Evolutionary conservation across 1,140 invertebrate species (phyloP).

Genomic region (Galleria mellonella): DNA sequence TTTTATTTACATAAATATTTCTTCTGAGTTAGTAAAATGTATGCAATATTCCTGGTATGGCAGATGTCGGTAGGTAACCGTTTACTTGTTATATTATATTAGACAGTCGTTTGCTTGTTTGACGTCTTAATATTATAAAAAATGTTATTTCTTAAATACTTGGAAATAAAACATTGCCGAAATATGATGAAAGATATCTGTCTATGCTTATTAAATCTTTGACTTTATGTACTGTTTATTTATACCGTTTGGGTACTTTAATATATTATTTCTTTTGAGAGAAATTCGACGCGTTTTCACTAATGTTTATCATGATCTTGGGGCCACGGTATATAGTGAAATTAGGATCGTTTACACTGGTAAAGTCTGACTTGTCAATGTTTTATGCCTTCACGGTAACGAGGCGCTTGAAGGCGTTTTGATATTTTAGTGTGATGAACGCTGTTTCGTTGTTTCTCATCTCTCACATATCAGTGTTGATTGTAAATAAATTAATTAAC

Average conservation of each 20-base stretch:
- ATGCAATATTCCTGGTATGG: no score
- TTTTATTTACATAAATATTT: no score
- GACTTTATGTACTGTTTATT: no score
- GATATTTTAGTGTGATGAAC: not conserved
- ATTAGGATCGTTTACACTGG: slow-evolving; percentile 13
- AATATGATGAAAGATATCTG: no score
- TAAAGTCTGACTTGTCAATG: not conserved
- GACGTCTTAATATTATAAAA: no score
- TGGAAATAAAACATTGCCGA: no score
- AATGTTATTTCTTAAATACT: no score
- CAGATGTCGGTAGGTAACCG: no score
- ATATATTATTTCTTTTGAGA: not conserved
- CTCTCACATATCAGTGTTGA: slow-evolving; percentile 59
- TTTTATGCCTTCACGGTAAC: not conserved
- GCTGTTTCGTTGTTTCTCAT: slow-evolving; percentile 37
- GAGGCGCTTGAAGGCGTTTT: not conserved
- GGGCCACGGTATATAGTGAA: slow-evolving; percentile 50
- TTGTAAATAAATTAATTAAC: slow-evolving; percentile 37
- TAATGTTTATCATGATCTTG: slow-evolving; percentile 42
- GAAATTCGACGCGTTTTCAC: slow-evolving; percentile 13
- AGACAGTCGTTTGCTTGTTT: no score
- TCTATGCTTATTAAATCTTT: slow-evolving; percentile 6
- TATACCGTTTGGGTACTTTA: no score
- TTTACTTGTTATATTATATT: no score
- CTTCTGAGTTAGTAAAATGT: no score